Evolutionary conservation across 2,113 vertebrate genomes (phyloP).

Genomic region (Macquaria australasica): DNA sequence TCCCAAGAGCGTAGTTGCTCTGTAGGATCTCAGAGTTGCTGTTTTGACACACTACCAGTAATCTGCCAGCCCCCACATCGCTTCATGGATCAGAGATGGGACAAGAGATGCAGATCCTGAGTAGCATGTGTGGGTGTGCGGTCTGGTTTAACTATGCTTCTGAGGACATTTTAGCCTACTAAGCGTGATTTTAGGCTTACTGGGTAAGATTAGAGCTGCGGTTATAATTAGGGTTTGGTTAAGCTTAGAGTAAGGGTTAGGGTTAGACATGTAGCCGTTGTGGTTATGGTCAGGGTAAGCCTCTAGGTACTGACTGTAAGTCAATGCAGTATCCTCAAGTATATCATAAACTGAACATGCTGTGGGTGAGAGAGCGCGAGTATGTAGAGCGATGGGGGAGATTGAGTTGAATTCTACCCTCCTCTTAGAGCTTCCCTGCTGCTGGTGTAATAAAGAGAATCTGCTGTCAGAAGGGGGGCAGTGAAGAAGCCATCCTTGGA

Average conservation of each 20-base stretch:
- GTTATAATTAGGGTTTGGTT: conserved; percentile 56
- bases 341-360: conserved; percentile 12
- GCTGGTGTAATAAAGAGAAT: conserved; percentile 75
- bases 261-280: conserved; percentile 8
- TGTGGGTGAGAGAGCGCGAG: neutral
- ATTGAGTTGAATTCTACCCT: conserved; percentile 25
- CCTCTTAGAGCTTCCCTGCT: conserved; percentile 60
- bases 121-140: conserved; percentile 19
- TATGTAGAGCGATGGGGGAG: conserved; percentile 5
- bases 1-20: conserved; percentile 17
- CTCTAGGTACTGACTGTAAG: conserved; percentile 26
- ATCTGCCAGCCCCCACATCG: conserved; percentile 29
- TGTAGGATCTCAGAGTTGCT: conserved; percentile 19
- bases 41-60: conserved; percentile 35
- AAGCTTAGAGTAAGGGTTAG: conserved; percentile 32
- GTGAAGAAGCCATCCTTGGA: conserved; percentile 65
- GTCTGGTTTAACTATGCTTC: conserved; percentile 31
- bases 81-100: conserved; percentile 33
- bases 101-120: conserved; percentile 16
- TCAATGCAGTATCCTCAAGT: conserved; percentile 13
- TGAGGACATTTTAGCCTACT: conserved; percentile 18
- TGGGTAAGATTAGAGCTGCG: conserved; percentile 43
- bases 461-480: conserved; percentile 52
- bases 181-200: conserved; percentile 36
- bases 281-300: conserved; percentile 35